Conservation (phyloP, 2,888 invertebrate genomes). For the Cremastinae sp. region DNA sequence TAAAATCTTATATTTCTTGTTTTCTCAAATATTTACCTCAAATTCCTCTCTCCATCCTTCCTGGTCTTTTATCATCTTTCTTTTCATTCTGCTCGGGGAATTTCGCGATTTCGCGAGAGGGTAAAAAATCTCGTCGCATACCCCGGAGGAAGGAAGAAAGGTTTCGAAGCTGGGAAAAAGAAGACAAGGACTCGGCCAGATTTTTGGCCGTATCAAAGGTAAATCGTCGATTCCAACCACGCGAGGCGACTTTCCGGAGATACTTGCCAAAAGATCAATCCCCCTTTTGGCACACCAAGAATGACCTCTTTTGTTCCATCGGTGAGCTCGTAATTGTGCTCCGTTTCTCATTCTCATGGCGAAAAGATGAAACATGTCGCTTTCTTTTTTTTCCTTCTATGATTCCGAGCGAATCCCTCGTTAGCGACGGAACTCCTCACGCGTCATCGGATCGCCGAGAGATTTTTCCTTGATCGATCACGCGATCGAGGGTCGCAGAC, state of each 20-base stretch:
- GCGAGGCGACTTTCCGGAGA: slow-evolving; percentile 47
- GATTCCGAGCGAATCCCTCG: background rate
- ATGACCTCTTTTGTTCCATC: slow-evolving; percentile 54
- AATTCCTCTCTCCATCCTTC: background rate
- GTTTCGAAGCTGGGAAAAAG: background rate
- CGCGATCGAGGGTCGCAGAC: slow-evolving; percentile 25
- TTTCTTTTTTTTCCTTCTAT: slow-evolving; percentile 11
- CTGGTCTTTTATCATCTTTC: background rate
- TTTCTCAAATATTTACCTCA: background rate
- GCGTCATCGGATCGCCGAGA: slow-evolving; percentile 7
- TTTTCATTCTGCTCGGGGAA: slow-evolving; percentile 13
- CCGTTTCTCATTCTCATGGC: slow-evolving; percentile 18
- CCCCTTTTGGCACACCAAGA: slow-evolving; percentile 52
- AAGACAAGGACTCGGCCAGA: slow-evolving; percentile 27
- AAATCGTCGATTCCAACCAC: slow-evolving; percentile 56
- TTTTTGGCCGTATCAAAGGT: slow-evolving; percentile 54
- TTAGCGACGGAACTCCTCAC: slow-evolving; percentile 17
- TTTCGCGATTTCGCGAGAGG: background rate
- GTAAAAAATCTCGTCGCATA: slow-evolving; percentile 36
- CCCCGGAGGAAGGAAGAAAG: slow-evolving; percentile 23
- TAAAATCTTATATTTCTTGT: background rate
- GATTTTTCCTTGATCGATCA: slow-evolving; percentile 50
- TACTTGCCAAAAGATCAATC: slow-evolving; percentile 59
- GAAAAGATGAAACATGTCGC: slow-evolving; percentile 47
- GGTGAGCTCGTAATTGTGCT: slow-evolving; percentile 44